Evolutionary conservation across 2,113 vertebrate species (phyloP), one percentile per base, ranked within the genome.

Genomic region (Aepyceros melampus): DNA sequence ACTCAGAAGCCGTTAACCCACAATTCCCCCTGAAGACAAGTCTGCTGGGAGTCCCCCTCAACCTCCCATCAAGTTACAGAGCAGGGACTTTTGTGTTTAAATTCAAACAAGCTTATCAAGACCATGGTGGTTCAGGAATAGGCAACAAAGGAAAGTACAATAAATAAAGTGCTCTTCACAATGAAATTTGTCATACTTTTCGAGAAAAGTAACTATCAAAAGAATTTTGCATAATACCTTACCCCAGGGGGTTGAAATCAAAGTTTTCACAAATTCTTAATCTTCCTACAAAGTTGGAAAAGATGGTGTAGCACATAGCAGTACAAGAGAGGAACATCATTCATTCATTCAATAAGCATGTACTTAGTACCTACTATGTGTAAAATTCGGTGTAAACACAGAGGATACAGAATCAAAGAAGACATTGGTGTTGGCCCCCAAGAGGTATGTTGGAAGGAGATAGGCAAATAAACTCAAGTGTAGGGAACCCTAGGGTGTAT

Each of bases 21-120:
- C 33, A 97, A 53, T 86, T 76, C 17, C 60, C 60, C 31, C n/a
- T n/a, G 40, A 92, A 29, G 84, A 31, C 33, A 89, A 88, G 43
- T 82, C 62, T 85, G 15, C 76, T 78, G 58, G 27, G 51, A 82
- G 55, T 33, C 9, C 53, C 81, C 43, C 45, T 79, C 62, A 36
- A 74, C n/a, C 81, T 31, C 60, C 71, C 56, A 87, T 60, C 12
- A 88, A 87, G 29, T 88, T 89, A 78, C 85, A 92, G 76, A 95
- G 85, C 60, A 64, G 51, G 82, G 21, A 87, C 87, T 92, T 97
- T 95, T 95, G 43, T 97, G 56, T 92, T 95, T 81, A 92, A 95
- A 92, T 95, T 95, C 85, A 95, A 96, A 97, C 85, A 92, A 91
- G n/a, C 67, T 98, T 97, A 97, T 92, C 94, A 95, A 97, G 92